A percentile compares a stretch with the other conserved stretches of the same genome.
phyloP scores from a whole-genome alignment of 2,888 invertebrate species.

The Dascillus cervinus region DNA sequence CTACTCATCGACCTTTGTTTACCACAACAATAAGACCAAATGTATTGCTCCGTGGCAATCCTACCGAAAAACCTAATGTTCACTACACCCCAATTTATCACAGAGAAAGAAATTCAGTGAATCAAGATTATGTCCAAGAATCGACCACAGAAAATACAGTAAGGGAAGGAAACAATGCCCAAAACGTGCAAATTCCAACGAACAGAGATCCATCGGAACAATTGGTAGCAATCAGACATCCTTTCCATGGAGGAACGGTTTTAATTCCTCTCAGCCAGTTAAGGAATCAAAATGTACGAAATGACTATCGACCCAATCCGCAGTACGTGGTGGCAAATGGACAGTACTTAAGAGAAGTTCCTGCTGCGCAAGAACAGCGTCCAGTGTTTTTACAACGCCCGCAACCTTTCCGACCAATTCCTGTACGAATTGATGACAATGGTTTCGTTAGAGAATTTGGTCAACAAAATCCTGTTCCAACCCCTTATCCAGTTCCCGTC shows the following conservation, averaged over 20 bases:
- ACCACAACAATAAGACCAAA: constrained; percentile 54
- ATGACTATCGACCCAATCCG: constrained; percentile 8
- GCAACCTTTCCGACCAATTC: constrained; percentile 31
- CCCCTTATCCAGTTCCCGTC: constrained; percentile 25
- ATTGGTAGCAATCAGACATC: constrained; percentile 43
- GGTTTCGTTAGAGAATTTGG: constrained; percentile 34
- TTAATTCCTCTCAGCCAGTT: constrained; percentile 35
- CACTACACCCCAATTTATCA: constrained; percentile 11
- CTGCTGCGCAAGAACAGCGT: constrained; percentile 19
- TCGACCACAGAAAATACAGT: constrained; percentile 50
- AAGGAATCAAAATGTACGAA: constrained; percentile 6
- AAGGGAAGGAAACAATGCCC: constrained; percentile 48
- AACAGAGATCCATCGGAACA: constrained; percentile 32
- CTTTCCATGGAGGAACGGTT: constrained; percentile 34
- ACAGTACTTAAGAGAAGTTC: constrained; percentile 29
- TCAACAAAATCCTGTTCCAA: constrained; percentile 20
- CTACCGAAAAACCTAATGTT: constrained; percentile 11
- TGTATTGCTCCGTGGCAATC: constrained; percentile 30
- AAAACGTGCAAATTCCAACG: constrained; percentile 48
- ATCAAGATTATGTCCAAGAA: constrained; percentile 23
- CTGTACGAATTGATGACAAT: constrained; percentile 37
- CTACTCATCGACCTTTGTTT: constrained; percentile 58
- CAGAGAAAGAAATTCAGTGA: background rate
- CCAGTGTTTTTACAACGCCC: constrained; percentile 25
- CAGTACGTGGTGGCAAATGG: constrained; percentile 15